Conservation (phyloP, 2,113 vertebrate genomes). For the Spea multiplicata region DNA sequence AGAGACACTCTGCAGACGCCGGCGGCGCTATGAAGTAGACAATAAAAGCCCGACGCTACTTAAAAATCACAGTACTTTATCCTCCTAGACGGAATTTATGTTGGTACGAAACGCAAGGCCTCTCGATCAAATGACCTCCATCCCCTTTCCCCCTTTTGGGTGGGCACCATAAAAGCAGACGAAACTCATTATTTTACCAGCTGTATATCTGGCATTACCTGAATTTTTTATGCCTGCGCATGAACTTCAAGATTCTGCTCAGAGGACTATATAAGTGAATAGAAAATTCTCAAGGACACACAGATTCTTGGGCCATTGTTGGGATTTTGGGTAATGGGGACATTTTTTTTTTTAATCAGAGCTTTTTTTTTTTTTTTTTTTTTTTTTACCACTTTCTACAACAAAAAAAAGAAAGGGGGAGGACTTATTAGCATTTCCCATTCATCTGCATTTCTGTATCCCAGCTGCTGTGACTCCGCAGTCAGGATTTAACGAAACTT, state of each 20-base stretch:
- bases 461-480: conserved; percentile 62
- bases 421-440: conserved; percentile 60
- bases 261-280: conserved; percentile 18
- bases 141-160: conserved; percentile 1
- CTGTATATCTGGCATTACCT: conserved; percentile 34
- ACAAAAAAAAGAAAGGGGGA: conserved; percentile 49
- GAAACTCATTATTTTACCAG: conserved; percentile 36
- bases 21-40: conserved; percentile 5
- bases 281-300: conserved; percentile 44
- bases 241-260: conserved; percentile 43
- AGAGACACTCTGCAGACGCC: conserved; percentile 12
- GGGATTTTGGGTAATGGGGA: conserved; percentile 48
- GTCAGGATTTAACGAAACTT: conserved; percentile 54
- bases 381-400: conserved; percentile 48
- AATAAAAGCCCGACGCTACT: conserved; percentile 1
- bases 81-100: conserved; percentile 7
- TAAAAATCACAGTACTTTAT: conserved; percentile 6
- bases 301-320: conserved; percentile 39
- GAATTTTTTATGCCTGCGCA: conserved; percentile 17
- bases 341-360: conserved; percentile 52
- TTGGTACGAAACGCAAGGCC: conserved; percentile 25
- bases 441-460: conserved; percentile 57
- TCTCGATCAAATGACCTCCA: conserved; percentile 14
- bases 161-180: conserved; percentile 31
- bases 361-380: conserved; percentile 21